Evolutionary conservation across 2,797 vertebrate species (phyloP).

Genomic region (Otolemur crassicaudatus): DNA sequence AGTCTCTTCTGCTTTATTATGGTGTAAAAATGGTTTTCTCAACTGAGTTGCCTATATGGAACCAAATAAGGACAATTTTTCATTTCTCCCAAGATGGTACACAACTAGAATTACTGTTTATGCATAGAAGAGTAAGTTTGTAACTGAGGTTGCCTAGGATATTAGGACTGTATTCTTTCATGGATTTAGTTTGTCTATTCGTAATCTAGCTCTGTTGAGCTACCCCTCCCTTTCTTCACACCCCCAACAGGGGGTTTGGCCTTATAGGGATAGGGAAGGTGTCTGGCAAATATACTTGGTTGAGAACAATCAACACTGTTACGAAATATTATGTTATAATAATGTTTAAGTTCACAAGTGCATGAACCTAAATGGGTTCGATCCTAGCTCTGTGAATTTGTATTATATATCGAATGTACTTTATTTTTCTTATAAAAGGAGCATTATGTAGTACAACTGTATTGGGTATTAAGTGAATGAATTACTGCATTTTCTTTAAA

Average conservation of each 20-base stretch:
- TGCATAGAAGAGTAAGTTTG: neutral
- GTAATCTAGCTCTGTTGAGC: slow-evolving; percentile 18
- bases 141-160: neutral
- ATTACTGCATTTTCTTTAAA: slow-evolving; percentile 26
- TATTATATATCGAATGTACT: neutral
- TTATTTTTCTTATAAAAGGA: slow-evolving; percentile 17
- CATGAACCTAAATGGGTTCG: neutral
- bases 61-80: slow-evolving; percentile 26
- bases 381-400: neutral
- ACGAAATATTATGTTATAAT: neutral
- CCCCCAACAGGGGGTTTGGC: neutral
- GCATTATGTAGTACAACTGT: neutral
- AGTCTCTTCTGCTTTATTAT: slow-evolving; percentile 13
- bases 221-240: neutral
- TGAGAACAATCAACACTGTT: neutral
- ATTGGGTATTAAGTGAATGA: neutral
- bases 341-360: neutral
- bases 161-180: slow-evolving; percentile 14
- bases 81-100: neutral
- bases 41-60: neutral
- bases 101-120: neutral
- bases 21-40: slow-evolving; percentile 30
- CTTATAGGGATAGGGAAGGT: neutral
- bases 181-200: slow-evolving; percentile 24
- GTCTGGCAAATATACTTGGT: neutral